Conservation (phyloP, 2,113 vertebrate species). For the Camelus bactrianus region DNA sequence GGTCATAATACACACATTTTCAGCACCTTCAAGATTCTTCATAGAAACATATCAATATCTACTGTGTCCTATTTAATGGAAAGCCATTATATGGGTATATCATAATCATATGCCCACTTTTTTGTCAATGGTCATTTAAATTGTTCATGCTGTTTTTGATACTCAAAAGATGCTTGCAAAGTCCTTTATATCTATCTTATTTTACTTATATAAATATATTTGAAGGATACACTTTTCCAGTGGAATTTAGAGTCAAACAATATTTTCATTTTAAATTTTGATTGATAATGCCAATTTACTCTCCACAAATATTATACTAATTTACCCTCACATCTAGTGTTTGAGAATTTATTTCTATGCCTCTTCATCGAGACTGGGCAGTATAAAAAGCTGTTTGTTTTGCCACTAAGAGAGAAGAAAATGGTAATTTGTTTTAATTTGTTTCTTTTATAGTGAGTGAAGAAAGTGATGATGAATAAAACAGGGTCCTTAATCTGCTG, state of each 20-base stretch:
- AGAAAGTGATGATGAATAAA: not conserved
- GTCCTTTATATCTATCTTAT: not conserved
- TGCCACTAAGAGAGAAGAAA: not conserved
- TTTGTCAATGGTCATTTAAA: not conserved
- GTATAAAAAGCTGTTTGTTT: not conserved
- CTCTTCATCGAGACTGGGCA: not conserved
- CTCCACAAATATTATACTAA: not conserved
- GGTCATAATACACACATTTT: not conserved
- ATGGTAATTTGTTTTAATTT: not conserved
- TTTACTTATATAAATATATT: not conserved
- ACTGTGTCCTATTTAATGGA: not conserved
- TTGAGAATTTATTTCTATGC: not conserved
- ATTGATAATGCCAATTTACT: not conserved
- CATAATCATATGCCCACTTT: not conserved
- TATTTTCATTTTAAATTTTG: not conserved
- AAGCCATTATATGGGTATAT: not conserved
- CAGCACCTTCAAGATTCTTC: not conserved
- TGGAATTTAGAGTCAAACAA: not conserved
- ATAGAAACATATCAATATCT: not conserved
- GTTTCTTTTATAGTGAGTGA: constrained; percentile 8
- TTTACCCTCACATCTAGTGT: not conserved
- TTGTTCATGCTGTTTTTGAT: not conserved
- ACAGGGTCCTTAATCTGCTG: not conserved
- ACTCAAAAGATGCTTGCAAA: not conserved
- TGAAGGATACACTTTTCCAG: not conserved